phyloP scores from a whole-genome alignment of 2,797 vertebrate genomes.

The Stomatorhinus walkeri region DNA sequence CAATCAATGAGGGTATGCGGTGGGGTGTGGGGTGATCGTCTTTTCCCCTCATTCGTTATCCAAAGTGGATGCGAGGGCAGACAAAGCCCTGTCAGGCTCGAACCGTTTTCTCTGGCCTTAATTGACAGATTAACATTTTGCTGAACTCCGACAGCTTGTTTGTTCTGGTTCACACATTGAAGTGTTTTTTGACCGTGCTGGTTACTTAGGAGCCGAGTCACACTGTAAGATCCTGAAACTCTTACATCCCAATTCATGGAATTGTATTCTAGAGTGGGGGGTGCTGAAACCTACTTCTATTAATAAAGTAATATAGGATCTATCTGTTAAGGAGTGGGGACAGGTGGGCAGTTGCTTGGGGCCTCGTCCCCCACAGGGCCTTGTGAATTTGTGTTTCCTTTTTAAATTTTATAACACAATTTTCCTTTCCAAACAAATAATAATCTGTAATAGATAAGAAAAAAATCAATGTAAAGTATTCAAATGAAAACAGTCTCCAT shows the following conservation, averaged over 20 bases:
- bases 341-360: neutral
- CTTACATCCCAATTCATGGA: neutral
- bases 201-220: neutral
- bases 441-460: neutral
- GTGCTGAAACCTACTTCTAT: neutral
- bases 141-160: slow-evolving; percentile 34
- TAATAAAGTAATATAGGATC: neutral
- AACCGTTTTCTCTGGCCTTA: slow-evolving; percentile 33
- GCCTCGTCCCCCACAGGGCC: neutral
- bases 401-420: neutral
- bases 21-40: neutral
- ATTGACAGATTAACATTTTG: slow-evolving; percentile 58
- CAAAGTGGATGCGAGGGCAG: neutral
- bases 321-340: neutral
- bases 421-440: neutral
- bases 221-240: neutral
- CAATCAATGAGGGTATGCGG: neutral
- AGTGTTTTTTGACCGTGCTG: neutral
- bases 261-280: neutral
- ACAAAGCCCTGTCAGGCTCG: slow-evolving; percentile 20
- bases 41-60: neutral
- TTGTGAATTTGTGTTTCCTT: neutral
- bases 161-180: neutral
- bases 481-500: neutral
- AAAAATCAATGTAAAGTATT: neutral